A percentile compares a stretch with the other conserved stretches of the same genome.
These are phyloP conservation scores for Strigamia crassipes DNA, from an alignment of 2,888 invertebrate species.

Conservation along the genomic window DNA sequence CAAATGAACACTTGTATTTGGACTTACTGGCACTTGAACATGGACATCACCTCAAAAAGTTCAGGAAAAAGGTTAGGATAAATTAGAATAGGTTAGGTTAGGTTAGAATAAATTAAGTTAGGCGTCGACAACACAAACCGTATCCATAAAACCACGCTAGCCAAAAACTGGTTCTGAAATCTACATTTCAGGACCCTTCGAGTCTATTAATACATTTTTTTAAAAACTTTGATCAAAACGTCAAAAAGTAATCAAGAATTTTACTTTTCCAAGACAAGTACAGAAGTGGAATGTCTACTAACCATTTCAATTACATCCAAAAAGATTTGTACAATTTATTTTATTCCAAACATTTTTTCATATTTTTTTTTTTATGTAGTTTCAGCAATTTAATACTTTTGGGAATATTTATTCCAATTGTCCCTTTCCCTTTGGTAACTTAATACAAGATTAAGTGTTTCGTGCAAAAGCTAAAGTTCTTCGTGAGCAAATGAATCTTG, in stretches of 20 bases:
- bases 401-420: neutral
- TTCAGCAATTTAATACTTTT: neutral
- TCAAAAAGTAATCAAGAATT: slow-evolving; percentile 1
- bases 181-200: too few relatives aligned
- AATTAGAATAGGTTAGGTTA: too few relatives aligned
- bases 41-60: too few relatives aligned
- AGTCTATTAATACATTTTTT: too few relatives aligned
- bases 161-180: too few relatives aligned
- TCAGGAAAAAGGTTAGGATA: too few relatives aligned
- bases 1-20: too few relatives aligned
- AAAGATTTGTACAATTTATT: neutral
- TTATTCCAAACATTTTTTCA: neutral
- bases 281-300: slow-evolving; percentile 15
- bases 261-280: slow-evolving; percentile 1
- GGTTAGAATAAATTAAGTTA: too few relatives aligned
- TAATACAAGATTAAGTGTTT: neutral
- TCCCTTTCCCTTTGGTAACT: neutral
- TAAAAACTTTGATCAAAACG: neutral
- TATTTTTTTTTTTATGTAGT: neutral
- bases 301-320: neutral
- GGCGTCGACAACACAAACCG: too few relatives aligned
- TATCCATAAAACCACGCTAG: too few relatives aligned
- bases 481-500: neutral
- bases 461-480: neutral
- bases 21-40: too few relatives aligned